Percentiles rank a stretch among this genome's conserved stretches.
These are phyloP conservation scores for Chrysomela aeneicollis DNA, from an alignment of 2,888 invertebrate species.

Conservation along the genomic window DNA sequence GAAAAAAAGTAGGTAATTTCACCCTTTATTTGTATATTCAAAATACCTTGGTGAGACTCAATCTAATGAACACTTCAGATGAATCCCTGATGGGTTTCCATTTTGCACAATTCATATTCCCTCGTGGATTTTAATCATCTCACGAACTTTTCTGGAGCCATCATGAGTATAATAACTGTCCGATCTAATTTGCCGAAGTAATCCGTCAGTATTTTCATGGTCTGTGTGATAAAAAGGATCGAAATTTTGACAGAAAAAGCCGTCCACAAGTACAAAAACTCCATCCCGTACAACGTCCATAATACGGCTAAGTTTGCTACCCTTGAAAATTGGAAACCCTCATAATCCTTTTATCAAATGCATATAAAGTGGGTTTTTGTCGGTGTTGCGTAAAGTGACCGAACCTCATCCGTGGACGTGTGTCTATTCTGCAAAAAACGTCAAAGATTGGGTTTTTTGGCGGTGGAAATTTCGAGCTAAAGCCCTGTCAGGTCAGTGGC, in stretches of 20 bases:
- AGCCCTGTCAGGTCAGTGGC: not conserved
- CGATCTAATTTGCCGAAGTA: not conserved
- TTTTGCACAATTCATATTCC: too few relatives aligned
- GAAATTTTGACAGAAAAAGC: constrained; percentile 11
- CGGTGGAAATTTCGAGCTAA: not conserved
- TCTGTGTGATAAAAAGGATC: not conserved
- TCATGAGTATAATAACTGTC: not conserved
- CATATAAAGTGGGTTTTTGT: constrained; percentile 47
- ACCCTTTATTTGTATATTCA: too few relatives aligned
- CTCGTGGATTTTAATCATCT: too few relatives aligned
- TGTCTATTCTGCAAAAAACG: constrained; percentile 22
- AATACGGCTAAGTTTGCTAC: constrained; percentile 36
- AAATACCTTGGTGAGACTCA: too few relatives aligned
- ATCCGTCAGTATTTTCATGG: not conserved
- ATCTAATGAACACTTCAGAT: too few relatives aligned
- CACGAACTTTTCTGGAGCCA: too few relatives aligned
- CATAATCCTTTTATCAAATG: constrained; percentile 48
- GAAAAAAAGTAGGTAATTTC: too few relatives aligned
- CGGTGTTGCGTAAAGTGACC: constrained; percentile 33
- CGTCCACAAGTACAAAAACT: constrained; percentile 33
- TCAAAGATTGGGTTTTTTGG: not conserved
- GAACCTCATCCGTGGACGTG: constrained; percentile 22
- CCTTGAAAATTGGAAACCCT: constrained; percentile 39
- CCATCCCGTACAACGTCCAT: constrained; percentile 31
- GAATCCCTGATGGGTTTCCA: too few relatives aligned